Evolutionary conservation across 2,797 vertebrate species (phyloP), one percentile per base, ranked within the genome.

Genomic region (Streptopelia turtur): DNA sequence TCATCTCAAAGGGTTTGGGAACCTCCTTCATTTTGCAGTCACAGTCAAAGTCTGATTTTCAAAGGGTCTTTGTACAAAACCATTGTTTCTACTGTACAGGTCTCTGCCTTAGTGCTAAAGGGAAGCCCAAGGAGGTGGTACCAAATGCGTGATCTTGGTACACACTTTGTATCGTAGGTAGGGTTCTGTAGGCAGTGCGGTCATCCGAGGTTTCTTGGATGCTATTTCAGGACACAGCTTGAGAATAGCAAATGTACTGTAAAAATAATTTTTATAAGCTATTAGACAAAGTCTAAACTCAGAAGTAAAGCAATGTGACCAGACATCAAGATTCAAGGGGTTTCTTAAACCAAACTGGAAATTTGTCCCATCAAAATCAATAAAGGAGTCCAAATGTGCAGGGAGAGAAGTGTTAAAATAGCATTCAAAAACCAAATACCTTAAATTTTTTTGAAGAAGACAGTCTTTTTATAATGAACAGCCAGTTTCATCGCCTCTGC

Each of bases 81-180:
- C 16, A 13, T 17, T 82, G 6, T 12, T 90, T 84, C 50, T 70
- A 9, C 47, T 47, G 8, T 49, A 5, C 8, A 12, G 9, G 4
- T 23, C 11, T 59, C 83, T 3, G 1, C 27, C 50, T 31, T 47
- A 50, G 24, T 30, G 61, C 13, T 17, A 18, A 2, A 28, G n/a
- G 39, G 9, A 70, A 45, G 17, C n/a, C 69, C 45, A 27, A 33
- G 66, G 41, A 57, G 37, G 18, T 10, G 7, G 22, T 47, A 47
- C 5, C n/a, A 43, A 76, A 33, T 39, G n/a, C 7, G 71, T 57
- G 35, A 12, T 55, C 35, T 88, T 2, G 0, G 5, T 33, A n/a
- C 15, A 6, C 13, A 5, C 0, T 0, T 27, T 27, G 14, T 64
- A 4, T 7, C 25, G 4, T 35, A 49, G 25, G 14, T 50, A 50